Evolutionary conservation across 2,888 invertebrate species (phyloP).

Genomic region (Catocala sponsa): DNA sequence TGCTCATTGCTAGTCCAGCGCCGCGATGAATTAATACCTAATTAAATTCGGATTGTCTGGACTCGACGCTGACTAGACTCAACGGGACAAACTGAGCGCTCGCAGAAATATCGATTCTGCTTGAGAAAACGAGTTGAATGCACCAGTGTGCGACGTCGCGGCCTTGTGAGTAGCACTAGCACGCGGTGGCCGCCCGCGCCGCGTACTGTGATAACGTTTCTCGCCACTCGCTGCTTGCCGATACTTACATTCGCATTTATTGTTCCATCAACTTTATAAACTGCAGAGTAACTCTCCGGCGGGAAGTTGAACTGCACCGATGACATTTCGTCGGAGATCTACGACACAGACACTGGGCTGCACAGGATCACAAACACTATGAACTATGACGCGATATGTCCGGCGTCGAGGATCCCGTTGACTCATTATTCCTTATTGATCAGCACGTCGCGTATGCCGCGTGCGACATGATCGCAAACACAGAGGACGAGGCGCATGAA

Average conservation of each 20-base stretch:
- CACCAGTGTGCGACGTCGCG: constrained; percentile 69
- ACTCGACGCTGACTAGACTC: constrained; percentile 21
- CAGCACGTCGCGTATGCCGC: constrained; percentile 55
- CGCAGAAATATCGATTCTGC: constrained; percentile 55
- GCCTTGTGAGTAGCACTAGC: constrained; percentile 74
- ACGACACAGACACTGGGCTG: constrained; percentile 63
- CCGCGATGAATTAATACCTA: background rate
- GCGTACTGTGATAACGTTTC: constrained; percentile 62
- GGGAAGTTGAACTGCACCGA: constrained; percentile 76
- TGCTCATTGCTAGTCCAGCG: too few species aligned
- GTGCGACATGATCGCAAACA: constrained; percentile 52
- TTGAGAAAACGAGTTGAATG: constrained; percentile 77
- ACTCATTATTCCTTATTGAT: constrained; percentile 74
- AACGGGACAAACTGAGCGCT: constrained; percentile 21
- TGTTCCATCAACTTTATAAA: constrained; percentile 71
- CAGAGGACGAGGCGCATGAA: constrained; percentile 42
- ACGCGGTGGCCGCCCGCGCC: constrained; percentile 48
- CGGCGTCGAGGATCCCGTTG: constrained; percentile 54
- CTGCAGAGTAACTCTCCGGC: constrained; percentile 80
- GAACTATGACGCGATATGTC: constrained; percentile 55
- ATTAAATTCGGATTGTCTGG: background rate
- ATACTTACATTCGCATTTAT: constrained; percentile 77
- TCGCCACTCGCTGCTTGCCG: constrained; percentile 36
- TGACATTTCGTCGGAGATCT: constrained; percentile 66
- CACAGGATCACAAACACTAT: constrained; percentile 46